A percentile compares a stretch with the other conserved stretches of the same genome.
phyloP scores from a whole-genome alignment of 2,113 vertebrate species.

The Labeo rohita region DNA sequence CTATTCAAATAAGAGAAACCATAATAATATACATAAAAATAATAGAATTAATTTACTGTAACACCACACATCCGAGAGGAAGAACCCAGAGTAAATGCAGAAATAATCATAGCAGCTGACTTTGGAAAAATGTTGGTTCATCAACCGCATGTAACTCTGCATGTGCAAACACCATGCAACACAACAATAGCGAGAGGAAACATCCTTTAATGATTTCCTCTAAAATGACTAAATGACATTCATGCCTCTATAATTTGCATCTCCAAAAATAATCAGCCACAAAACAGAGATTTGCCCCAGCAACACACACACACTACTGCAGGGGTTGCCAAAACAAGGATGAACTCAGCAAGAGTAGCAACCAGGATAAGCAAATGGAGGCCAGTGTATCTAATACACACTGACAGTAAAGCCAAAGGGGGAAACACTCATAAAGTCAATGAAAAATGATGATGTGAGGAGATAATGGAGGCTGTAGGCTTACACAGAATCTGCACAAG shows the following conservation, averaged over 20 bases:
- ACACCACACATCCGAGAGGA: background rate
- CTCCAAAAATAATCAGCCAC: background rate
- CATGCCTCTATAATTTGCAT: background rate
- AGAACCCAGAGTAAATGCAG: background rate
- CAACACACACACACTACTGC: background rate
- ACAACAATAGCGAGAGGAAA: background rate
- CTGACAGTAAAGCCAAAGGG: background rate
- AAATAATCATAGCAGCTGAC: slow-evolving; percentile 6
- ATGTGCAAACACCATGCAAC: background rate
- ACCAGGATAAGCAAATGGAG: background rate
- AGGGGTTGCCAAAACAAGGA: background rate
- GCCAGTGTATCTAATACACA: slow-evolving; percentile 1
- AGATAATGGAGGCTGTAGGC: background rate
- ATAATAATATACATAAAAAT: background rate
- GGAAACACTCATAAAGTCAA: background rate
- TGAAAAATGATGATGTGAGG: background rate
- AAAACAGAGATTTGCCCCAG: background rate
- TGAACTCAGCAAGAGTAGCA: background rate
- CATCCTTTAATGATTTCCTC: background rate
- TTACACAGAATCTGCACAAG: background rate
- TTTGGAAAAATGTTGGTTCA: background rate
- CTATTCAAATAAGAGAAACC: background rate
- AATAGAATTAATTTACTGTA: background rate
- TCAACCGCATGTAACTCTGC: background rate
- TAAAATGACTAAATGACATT: background rate